Evolutionary conservation across 2,888 invertebrate genomes (phyloP), one percentile per base, ranked within the genome.

Genomic region (Drosophila suboccidentalis): DNA sequence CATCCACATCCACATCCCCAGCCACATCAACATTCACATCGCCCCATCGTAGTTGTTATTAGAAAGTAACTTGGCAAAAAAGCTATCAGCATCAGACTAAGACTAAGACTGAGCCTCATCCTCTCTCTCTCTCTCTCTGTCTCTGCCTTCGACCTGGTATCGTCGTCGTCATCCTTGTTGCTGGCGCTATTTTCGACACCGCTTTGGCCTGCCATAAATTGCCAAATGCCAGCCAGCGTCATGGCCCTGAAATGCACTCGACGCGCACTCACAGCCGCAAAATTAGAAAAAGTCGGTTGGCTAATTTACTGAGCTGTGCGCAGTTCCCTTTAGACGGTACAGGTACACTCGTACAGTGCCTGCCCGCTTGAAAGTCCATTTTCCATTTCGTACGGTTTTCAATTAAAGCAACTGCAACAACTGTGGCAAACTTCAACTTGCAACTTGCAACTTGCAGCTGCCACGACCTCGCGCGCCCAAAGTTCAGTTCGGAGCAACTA

Each of bases 111-210:
- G 17, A 22, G 36, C 17, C 9, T 53, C 39, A 26, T 41, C 67
- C 38, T 39, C 53, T 13, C 13, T 22, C 29, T 1, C 26, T 26
- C 3, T 29, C 29, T 29, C 26, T 26, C 26, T 26, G 26, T 26
- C 4, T 22, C 22, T 22, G 22, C 22, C 39, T 11, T 59, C 59
- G 49, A 47, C 55, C 59, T 74, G 57, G 66, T 75, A 78, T 73
- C 84, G 78, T 73, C 84, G 78, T 73, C 63, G 68, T 70, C 87
- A 80, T 75, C 68, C 78, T 71, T 71, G 69, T 72, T 71, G 71
- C 74, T 85, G 89, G 90, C 88, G 89, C 90, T 87, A 89, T 85
- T 89, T 86, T 89, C 89, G 87, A 89, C 86, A 87, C 89, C 60
- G 82, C 72, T 65, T 71, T 74, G 82, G 87, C 84, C 82, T 82